phyloP scores from a whole-genome alignment of 2,113 vertebrate species.

The Scytalopus superciliaris region DNA sequence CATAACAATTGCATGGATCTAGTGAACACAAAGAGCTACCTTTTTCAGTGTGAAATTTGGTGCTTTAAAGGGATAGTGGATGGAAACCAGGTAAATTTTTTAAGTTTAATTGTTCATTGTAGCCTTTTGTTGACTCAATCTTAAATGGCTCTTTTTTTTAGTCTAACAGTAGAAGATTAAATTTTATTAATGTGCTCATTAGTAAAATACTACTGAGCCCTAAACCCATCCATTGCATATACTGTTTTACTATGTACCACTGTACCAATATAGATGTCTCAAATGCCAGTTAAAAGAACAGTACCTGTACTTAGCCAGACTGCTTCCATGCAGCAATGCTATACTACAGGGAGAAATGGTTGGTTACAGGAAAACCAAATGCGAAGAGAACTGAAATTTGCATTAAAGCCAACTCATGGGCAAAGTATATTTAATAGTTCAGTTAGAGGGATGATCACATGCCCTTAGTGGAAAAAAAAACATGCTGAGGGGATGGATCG shows the following conservation, averaged over 20 bases:
- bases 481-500: neutral
- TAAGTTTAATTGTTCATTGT: neutral
- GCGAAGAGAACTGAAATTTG: neutral
- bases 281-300: neutral
- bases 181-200: neutral
- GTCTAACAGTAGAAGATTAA: neutral
- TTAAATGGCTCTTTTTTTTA: neutral
- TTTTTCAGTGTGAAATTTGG: neutral
- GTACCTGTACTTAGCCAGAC: neutral
- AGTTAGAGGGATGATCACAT: neutral
- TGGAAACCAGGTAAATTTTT: neutral
- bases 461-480: neutral
- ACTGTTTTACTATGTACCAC: neutral
- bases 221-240: neutral
- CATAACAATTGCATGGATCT: neutral
- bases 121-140: neutral
- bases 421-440: neutral
- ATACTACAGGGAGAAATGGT: neutral
- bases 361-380: neutral
- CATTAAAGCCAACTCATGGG: neutral
- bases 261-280: neutral
- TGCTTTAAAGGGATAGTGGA: neutral
- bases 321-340: neutral
- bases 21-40: neutral
- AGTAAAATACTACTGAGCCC: neutral